Evolutionary conservation across 2,888 invertebrate genomes (phyloP).

Genomic region (Sesia bembeciformis): DNA sequence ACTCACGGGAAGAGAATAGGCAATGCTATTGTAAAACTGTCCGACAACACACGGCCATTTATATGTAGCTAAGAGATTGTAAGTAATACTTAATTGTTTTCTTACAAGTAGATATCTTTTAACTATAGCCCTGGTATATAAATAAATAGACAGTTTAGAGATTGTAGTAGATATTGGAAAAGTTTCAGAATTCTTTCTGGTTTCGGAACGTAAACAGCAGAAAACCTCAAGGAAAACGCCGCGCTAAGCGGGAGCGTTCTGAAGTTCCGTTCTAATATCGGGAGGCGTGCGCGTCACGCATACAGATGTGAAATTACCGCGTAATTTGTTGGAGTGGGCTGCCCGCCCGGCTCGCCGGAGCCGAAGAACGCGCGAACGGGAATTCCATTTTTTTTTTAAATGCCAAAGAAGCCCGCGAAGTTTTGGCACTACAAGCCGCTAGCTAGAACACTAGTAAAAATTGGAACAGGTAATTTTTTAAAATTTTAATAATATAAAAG

Average conservation of each 20-base stretch:
- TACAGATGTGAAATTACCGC: conserved; percentile 38
- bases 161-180: background rate
- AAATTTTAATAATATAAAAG: too few species aligned
- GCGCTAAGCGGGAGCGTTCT: conserved; percentile 1
- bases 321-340: conserved; percentile 32
- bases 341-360: conserved; percentile 4
- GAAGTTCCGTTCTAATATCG: conserved; percentile 37
- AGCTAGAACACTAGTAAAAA: too few species aligned
- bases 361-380: conserved; percentile 4
- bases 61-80: too few species aligned
- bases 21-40: too few species aligned
- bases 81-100: too few species aligned
- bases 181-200: background rate
- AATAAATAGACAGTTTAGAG: too few species aligned
- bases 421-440: too few species aligned
- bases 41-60: too few species aligned
- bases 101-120: too few species aligned
- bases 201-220: conserved; percentile 7
- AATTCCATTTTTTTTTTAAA: conserved; percentile 4
- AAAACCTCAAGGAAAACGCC: conserved; percentile 7
- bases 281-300: conserved; percentile 33
- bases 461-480: too few species aligned
- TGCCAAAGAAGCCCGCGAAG: background rate
- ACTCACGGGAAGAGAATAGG: too few species aligned
- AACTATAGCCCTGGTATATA: too few species aligned